These are phyloP conservation scores for Podotricha telesiphe DNA, from an alignment of 2,888 invertebrate species.

Conservation along the genomic window DNA sequence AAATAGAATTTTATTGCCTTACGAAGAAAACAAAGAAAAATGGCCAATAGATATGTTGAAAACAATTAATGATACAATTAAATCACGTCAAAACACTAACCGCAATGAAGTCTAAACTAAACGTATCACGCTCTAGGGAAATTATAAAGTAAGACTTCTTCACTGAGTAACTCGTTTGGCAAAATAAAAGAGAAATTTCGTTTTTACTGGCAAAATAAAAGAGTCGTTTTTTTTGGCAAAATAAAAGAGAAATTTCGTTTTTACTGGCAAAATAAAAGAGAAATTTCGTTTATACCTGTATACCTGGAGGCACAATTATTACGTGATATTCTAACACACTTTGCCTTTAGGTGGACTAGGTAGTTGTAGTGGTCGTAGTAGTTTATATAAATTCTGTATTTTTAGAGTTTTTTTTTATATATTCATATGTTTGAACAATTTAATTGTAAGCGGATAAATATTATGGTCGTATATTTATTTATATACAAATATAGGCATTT, in stretches of 20 bases:
- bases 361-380: no score
- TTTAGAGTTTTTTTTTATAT: no score
- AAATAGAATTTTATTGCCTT: background rate
- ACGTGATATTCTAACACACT: background rate
- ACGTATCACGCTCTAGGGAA: constrained; percentile 32
- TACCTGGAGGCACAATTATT: background rate
- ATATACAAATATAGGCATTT: no score
- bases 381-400: no score
- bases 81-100: constrained; percentile 8
- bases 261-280: no score
- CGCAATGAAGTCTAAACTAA: constrained; percentile 21
- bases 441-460: no score
- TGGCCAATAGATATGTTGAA: background rate
- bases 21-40: background rate
- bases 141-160: constrained; percentile 18
- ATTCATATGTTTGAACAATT: no score
- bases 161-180: background rate
- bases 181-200: background rate
- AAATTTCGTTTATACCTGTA: background rate
- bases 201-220: no score
- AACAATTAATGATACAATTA: background rate
- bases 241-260: no score
- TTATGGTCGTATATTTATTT: no score
- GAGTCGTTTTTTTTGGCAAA: no score
- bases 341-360: no score